These are phyloP conservation scores for Melinaea menophilus DNA, from an alignment of 2,888 invertebrate genomes.

Conservation along the genomic window DNA sequence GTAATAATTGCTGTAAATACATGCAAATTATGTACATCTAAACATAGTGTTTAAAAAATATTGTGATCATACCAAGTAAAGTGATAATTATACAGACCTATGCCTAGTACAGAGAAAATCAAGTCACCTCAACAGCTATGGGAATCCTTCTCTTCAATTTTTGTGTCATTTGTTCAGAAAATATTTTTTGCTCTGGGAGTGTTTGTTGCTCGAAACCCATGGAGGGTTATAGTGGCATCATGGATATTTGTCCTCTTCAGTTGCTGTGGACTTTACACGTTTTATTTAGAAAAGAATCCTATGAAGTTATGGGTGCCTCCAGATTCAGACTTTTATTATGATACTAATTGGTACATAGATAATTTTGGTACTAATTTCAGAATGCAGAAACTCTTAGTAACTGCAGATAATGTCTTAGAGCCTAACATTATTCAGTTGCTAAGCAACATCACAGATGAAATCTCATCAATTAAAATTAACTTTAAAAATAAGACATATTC, in stretches of 20 bases:
- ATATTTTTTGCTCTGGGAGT: constrained; percentile 79
- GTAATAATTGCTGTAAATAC: no score
- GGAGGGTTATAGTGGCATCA: constrained; percentile 77
- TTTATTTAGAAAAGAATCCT: constrained; percentile 86
- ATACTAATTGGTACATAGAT: constrained; percentile 84
- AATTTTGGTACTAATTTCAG: constrained; percentile 82
- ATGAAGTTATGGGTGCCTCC: constrained; percentile 87
- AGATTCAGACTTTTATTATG: constrained; percentile 81
- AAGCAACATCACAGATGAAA: constrained; percentile 71
- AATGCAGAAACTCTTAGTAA: constrained; percentile 79
- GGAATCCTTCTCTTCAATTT: constrained; percentile 61
- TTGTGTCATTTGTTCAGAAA: constrained; percentile 64
- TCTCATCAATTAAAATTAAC: constrained; percentile 58
- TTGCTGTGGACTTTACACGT: constrained; percentile 79
- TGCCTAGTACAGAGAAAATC: constrained; percentile 55
- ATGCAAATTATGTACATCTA: no score
- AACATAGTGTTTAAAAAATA: not conserved
- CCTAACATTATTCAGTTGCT: constrained; percentile 76
- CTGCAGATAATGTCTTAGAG: constrained; percentile 82
- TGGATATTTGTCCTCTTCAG: constrained; percentile 77
- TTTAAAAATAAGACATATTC: constrained; percentile 46
- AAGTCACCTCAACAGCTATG: constrained; percentile 63
- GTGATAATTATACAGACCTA: constrained; percentile 26
- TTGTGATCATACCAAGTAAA: constrained; percentile 1
- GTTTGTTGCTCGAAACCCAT: constrained; percentile 78